These are phyloP conservation scores for Rhizoglyphus robini DNA, from an alignment of 1,140 invertebrate genomes.

Conservation along the genomic window DNA sequence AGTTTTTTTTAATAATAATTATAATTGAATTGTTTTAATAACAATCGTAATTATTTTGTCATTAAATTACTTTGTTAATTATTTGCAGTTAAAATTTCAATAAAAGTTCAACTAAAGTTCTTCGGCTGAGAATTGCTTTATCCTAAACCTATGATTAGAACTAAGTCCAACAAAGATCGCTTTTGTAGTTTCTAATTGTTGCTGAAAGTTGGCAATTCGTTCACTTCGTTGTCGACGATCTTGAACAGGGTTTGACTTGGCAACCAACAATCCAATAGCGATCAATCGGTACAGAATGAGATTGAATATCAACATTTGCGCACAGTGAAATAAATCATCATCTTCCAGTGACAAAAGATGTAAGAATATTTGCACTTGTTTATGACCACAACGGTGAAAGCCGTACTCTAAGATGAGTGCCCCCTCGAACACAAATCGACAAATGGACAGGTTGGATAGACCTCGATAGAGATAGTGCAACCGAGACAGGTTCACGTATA, in stretches of 20 bases:
- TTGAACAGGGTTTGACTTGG: neutral
- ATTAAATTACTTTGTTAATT: too few relatives aligned
- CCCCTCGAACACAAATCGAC: neutral
- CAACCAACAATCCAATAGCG: neutral
- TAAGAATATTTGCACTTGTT: neutral
- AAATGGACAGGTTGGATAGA: neutral
- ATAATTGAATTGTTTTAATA: too few relatives aligned
- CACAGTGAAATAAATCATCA: neutral
- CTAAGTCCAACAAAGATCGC: too few relatives aligned
- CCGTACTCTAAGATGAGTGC: constrained; percentile 6
- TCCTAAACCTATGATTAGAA: too few relatives aligned
- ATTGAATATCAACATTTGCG: constrained; percentile 2
- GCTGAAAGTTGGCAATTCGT: too few relatives aligned
- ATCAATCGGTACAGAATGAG: neutral
- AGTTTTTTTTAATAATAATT: too few relatives aligned
- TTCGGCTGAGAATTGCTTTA: too few relatives aligned
- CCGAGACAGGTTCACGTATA: neutral
- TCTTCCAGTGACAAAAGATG: neutral
- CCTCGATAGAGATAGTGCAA: constrained; percentile 7
- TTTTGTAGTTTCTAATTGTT: too few relatives aligned
- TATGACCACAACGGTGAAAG: constrained; percentile 11
- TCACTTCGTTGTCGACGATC: neutral
- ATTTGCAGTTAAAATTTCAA: too few relatives aligned
- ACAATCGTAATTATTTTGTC: too few relatives aligned
- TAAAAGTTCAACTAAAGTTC: too few relatives aligned